Base-by-base conservation (phyloP, 2,888 invertebrate genomes). In the Harmothoe impar region DNA sequence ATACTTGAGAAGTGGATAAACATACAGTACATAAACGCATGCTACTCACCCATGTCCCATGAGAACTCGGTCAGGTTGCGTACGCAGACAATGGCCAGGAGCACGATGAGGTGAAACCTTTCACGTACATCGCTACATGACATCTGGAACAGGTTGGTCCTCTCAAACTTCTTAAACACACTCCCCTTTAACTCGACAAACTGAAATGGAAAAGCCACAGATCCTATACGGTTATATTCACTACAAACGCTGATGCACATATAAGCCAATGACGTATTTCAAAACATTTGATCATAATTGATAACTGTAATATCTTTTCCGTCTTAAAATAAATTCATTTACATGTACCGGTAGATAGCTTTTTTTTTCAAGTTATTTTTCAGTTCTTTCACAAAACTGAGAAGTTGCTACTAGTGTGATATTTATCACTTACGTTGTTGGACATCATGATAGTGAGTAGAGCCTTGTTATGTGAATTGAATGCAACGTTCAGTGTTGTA, bases 101-200 rank as follows among this genome's bases (percentile, higher is more conserved):
- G 96, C 88, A 99, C 97, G 15, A 98, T 97, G 68, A 99, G 96
- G 95, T 99, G 99, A 94, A 99, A 98, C 43, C 99, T 97, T 96
- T 99, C 99, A 90, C 99, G 97, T 0, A 99, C 98, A 96, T 99
- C 99, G 95, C 99, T 98, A 96, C 99, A 99, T 0, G 99, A 98
- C 94, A 99, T 97, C 94, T 97, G 96, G 93, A 99, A 99, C 23
- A 99, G 96, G 96, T 99, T 99, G 95, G 98, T 99, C 95, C 99
- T 99, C 96, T 99, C 99, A 96, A 99, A 99, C 96, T 99, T 99
- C 96, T 99, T 99, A 96, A 99, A 99, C 0, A 99, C 99, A 94
- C 98, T 98, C 91, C 99, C 98, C 96, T 99, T 99, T 88, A 99
- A 96, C 96, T 99, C 99, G n/a, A 99, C 99, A 97, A 99, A 99